phyloP scores from a whole-genome alignment of 2,113 vertebrate species.

The Herpailurus yagouaroundi region DNA sequence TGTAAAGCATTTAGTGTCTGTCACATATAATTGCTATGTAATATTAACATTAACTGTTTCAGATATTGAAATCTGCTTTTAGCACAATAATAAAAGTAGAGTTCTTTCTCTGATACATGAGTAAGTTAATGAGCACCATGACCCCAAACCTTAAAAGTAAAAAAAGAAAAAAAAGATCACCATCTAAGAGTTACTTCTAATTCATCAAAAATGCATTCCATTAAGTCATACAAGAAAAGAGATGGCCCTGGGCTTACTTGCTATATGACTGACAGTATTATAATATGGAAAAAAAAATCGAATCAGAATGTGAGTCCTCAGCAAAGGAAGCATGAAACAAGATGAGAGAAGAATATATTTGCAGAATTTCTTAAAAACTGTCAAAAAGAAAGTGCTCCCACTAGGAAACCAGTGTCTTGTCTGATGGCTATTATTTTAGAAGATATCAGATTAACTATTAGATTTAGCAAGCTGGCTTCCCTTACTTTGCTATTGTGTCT shows the following conservation, averaged over 20 bases:
- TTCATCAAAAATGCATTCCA: not conserved
- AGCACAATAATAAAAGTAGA: not conserved
- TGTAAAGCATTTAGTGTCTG: not conserved
- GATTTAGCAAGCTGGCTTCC: not conserved
- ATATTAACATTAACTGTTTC: not conserved
- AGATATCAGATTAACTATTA: not conserved
- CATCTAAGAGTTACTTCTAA: not conserved
- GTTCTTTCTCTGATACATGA: not conserved
- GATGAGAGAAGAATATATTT: not conserved
- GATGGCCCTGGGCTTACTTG: not conserved
- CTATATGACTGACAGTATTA: not conserved
- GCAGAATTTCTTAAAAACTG: not conserved
- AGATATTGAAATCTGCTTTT: not conserved
- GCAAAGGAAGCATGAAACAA: not conserved
- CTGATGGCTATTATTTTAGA: not conserved
- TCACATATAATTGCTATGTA: not conserved
- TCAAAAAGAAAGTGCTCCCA: not conserved
- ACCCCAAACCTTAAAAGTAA: not conserved
- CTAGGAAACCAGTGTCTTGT: not conserved
- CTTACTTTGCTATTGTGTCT: not conserved
- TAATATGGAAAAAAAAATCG: not conserved
- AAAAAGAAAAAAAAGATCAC: not conserved
- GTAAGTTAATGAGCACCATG: not conserved
- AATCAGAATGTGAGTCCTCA: not conserved
- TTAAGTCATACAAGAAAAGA: not conserved